Base-by-base conservation (phyloP, 2,113 vertebrate species). In the Mus musculus region DNA sequence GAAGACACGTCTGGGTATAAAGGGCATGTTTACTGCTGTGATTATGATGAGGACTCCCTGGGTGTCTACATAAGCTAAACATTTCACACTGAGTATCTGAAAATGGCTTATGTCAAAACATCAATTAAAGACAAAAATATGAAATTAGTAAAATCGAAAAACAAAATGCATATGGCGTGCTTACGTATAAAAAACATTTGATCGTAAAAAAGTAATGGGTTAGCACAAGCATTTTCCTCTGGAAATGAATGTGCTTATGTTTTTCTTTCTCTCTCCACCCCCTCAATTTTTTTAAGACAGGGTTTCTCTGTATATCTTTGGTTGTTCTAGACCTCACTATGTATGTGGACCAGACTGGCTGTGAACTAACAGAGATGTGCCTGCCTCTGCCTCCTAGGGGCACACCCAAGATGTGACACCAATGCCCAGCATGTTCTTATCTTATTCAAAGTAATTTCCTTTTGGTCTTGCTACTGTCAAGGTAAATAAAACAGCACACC, bases 111-210 rank as follows among this genome's bases (percentile, higher is more conserved):
- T 88, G 61, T 78, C 1, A 13, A 89, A 90, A 78, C 20, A 8
- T 81, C 59, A 89, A 80, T 65, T 88, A 81, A 95, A 86, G 52
- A 67, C 30, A 86, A 95, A 85, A 89, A 52, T 49, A 69, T 67
- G 33, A 78, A 73, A n/a, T 0, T 36, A 63, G 88, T 86, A 72
- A 72, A 42, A 71, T 89, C 89, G 7, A 69, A 92, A 93, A 90
- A 78, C 72, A 52, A 77, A 77, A 92, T 93, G 17, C 20, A 19
- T 89, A 17, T 39, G 17, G 20, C 54, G 8, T 69, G 1, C 13
- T 54, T 61, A 82, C 42, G 59, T 71, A 22, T 16, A 72, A 88
- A 88, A 88, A 56, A 54, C 72, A 26, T 52, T 75, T 69, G n/a
- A 52, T 71, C 2, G 59, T 73, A 73, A 75, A 93, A 93, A 75